These are phyloP conservation scores for Amiota communis DNA, from an alignment of 2,888 invertebrate genomes.

Conservation along the genomic window DNA sequence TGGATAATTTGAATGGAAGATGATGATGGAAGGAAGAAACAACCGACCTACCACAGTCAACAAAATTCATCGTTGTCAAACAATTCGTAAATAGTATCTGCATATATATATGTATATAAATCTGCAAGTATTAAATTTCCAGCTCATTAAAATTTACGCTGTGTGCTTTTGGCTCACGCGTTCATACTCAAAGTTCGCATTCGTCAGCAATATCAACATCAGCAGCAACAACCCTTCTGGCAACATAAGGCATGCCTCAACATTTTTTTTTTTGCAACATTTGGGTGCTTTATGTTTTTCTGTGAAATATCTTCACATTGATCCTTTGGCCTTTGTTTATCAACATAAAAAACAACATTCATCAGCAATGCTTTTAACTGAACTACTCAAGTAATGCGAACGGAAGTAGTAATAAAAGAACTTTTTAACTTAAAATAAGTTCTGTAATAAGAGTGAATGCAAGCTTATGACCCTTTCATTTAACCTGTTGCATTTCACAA, in stretches of 20 bases:
- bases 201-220: constrained; percentile 1
- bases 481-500: constrained; percentile 45
- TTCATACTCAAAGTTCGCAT: constrained; percentile 42
- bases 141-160: constrained; percentile 65
- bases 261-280: not conserved
- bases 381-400: no score
- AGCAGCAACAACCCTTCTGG: constrained; percentile 27
- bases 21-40: no score
- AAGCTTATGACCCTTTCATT: not conserved
- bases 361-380: no score
- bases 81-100: not conserved
- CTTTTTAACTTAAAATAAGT: no score
- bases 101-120: not conserved
- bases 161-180: constrained; percentile 37
- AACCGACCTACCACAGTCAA: constrained; percentile 16
- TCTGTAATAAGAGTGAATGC: no score
- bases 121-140: constrained; percentile 60
- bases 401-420: no score
- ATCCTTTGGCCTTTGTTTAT: no score
- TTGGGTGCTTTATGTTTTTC: no score
- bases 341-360: no score
- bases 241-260: constrained; percentile 6
- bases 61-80: not conserved
- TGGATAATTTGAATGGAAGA: not conserved
- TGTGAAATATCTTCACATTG: no score